Evolutionary conservation across 2,113 vertebrate species (phyloP).

Genomic region (Tenebrosternarchus preto): DNA sequence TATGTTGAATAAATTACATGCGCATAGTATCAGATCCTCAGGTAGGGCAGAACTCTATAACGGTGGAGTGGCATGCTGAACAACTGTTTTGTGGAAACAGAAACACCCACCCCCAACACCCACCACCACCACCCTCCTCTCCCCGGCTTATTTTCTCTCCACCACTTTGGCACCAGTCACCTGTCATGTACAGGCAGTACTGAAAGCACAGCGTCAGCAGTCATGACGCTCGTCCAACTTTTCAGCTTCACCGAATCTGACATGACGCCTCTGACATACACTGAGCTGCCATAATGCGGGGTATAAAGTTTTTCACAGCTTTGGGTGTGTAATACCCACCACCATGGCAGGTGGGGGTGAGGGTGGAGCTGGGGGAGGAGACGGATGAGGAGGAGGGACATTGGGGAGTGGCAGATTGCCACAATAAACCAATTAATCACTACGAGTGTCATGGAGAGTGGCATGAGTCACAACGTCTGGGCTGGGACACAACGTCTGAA

Average conservation of each 20-base stretch:
- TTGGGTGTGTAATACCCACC: constrained; percentile 12
- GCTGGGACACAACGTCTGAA: neutral
- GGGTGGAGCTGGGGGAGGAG: too few species aligned
- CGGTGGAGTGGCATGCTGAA: constrained; percentile 9
- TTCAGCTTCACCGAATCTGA: constrained; percentile 31
- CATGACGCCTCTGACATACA: constrained; percentile 43
- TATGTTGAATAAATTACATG: neutral
- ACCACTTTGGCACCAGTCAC: constrained; percentile 36
- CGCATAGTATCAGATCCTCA: neutral
- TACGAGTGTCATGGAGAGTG: constrained; percentile 20
- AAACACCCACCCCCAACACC: neutral
- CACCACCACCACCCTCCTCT: too few species aligned
- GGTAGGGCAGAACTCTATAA: constrained; percentile 25
- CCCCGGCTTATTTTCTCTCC: too few species aligned
- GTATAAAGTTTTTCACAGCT: constrained; percentile 34
- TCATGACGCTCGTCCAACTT: constrained; percentile 39
- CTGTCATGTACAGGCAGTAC: constrained; percentile 33
- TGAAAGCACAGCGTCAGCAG: constrained; percentile 50
- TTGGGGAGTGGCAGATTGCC: too few species aligned
- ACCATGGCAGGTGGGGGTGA: neutral
- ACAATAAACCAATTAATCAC: constrained; percentile 44
- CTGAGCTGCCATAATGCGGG: constrained; percentile 10
- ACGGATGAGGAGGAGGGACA: too few species aligned
- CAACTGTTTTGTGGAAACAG: constrained; percentile 37
- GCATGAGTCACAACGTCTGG: neutral